Evolutionary conservation across 2,888 invertebrate genomes (phyloP), one percentile per base, ranked within the genome.

Genomic region (Cetonia aurata): DNA sequence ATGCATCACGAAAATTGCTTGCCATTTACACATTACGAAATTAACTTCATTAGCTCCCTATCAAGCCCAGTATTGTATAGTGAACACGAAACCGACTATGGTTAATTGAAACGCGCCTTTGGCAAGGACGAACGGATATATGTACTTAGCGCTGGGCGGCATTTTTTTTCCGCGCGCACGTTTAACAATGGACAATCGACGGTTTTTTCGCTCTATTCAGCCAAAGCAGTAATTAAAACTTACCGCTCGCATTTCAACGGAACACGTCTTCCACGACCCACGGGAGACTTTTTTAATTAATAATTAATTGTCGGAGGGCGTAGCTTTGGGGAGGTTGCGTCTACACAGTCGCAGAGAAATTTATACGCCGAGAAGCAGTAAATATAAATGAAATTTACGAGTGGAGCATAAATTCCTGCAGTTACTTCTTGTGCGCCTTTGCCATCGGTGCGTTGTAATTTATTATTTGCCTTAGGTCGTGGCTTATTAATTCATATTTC

Each of bases 361-460:
- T 62, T 62, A 62, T 62, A 48, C 33, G 48, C 48, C 15, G 62
- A 31, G 62, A 48, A 62, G 37, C 48, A 62, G 62, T 62, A 62
- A 62, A 62, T 62, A 62, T 33, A 48, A 48, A 62, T 31, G n/a
- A 62, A 62, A 62, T 50, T 62, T 62, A 48, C 62, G 62, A 62
- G 48, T 48, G 15, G 50, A 15, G 13, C 13, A 48, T 62, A 62
- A 62, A 48, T 62, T 48, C 48, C 33, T 19, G 10, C 13, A 13
- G 46, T n/a, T 48, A 31, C 33, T 44, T n/a, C 48, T 13, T 31
- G 15, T 44, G 17, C 42, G 37, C 59, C 13, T 48, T 33, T 33
- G 25, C 13, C 25, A 48, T 13, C 48, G 48, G 37, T 56, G 17
- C 15, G 13, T n/a, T 25, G 33, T 48, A 62, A 62, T 62, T 62